Evolutionary conservation across 2,888 invertebrate species (phyloP).

Genomic region (Phragmatobia fuliginosa): DNA sequence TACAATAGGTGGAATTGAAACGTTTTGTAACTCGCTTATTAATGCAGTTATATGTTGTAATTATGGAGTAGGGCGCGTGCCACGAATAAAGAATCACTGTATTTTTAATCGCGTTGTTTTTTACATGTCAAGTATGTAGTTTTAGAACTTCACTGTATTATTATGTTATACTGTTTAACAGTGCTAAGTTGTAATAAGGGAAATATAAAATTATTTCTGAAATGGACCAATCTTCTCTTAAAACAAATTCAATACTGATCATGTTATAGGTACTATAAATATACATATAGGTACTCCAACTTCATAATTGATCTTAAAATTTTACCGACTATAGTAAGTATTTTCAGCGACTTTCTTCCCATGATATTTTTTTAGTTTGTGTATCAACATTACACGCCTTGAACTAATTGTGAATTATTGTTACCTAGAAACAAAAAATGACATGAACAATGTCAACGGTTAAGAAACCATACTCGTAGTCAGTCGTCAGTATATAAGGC

Average conservation of each 20-base stretch:
- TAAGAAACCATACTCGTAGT: background rate
- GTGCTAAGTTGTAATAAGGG: background rate
- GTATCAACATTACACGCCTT: no score
- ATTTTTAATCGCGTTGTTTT: no score
- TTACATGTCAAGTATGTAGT: background rate
- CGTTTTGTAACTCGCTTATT: constrained; percentile 45
- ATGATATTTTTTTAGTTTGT: no score
- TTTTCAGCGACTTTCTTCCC: no score
- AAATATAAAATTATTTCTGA: no score
- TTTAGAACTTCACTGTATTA: background rate
- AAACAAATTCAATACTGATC: no score
- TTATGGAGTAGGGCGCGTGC: constrained; percentile 6
- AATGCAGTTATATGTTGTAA: constrained; percentile 22
- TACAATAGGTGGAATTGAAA: constrained; percentile 51
- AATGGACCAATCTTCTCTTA: no score
- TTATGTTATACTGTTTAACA: background rate
- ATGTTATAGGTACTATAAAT: no score
- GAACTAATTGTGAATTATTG: no score
- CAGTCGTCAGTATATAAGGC: background rate
- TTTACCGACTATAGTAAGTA: no score
- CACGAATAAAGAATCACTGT: background rate
- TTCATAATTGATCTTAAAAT: no score
- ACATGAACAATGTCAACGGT: background rate
- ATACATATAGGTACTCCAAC: no score
- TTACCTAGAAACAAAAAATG: background rate